phyloP scores from a whole-genome alignment of 2,888 invertebrate genomes.

The Lycaena phlaeas region DNA sequence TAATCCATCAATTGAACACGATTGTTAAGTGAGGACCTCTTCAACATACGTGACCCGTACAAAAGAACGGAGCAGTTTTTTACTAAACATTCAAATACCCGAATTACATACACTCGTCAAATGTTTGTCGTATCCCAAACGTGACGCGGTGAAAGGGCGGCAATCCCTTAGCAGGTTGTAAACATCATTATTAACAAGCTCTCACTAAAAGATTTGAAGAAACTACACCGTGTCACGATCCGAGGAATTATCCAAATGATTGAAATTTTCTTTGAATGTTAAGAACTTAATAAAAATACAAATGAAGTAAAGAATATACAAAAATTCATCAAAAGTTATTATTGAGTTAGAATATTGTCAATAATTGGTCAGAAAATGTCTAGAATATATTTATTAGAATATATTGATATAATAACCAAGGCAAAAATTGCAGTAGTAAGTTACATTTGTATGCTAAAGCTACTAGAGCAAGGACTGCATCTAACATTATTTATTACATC shows the following conservation, averaged over 20 bases:
- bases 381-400: too few relatives aligned
- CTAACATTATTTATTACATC: too few relatives aligned
- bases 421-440: too few relatives aligned
- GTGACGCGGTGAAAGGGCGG: conserved; percentile 59
- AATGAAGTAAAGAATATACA: too few relatives aligned
- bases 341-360: too few relatives aligned
- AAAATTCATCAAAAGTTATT: too few relatives aligned
- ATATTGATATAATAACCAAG: too few relatives aligned
- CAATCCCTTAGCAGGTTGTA: conserved; percentile 60
- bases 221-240: conserved; percentile 25
- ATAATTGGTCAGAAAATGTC: too few relatives aligned
- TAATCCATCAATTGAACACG: conserved; percentile 40
- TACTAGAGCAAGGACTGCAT: too few relatives aligned
- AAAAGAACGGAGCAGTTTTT: conserved; percentile 39
- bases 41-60: conserved; percentile 59
- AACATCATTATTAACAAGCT: conserved; percentile 56
- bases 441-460: too few relatives aligned
- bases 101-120: conserved; percentile 42
- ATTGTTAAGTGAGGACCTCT: conserved; percentile 52
- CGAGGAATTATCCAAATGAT: neutral
- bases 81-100: conserved; percentile 41
- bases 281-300: too few relatives aligned
- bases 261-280: too few relatives aligned
- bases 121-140: conserved; percentile 41
- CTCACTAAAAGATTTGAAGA: conserved; percentile 42